Base-by-base conservation (phyloP, 2,888 invertebrate species). In the Chalcosyrphus nemorum region DNA sequence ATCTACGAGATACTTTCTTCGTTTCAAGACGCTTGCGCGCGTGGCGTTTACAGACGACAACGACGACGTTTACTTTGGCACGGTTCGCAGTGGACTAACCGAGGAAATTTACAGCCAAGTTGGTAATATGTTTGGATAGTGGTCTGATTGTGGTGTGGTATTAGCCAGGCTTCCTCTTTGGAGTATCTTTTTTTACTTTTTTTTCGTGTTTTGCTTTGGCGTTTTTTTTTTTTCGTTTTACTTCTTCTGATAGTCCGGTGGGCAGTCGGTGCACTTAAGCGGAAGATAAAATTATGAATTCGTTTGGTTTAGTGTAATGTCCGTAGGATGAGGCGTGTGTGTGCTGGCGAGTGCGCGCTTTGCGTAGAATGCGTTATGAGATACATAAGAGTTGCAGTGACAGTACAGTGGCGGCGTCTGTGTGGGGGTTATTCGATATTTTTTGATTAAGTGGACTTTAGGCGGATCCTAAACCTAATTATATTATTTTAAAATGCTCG, bases 51-150 rank as follows among this genome's bases (percentile, higher is more conserved):
- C 17, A 4, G 4, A 24, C 24, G 24, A 24, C 24, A 4, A 24
- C 17, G 29, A 57, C 57, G 80, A 78, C 61, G 80, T 65, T 84
- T 65, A 80, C 84, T 21, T 29, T 52, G 80, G 52, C 68, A 80
- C 84, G 74, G 65, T 65, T 84, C 84, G 84, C 15, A 80, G 38
- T 80, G 80, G 84, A 84, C 84, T 84, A 84, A 80, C 63, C 80
- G 74, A 75, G 80, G 27, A 54, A 65, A 80, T 50, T 74, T 52
- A 24, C 80, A 75, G 68, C 21, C 15, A 65, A 71, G 80, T 80
- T 70, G 84, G 72, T 80, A 80, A 57, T 80, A 75, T 78, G 84
- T 38, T 68, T 59, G 76, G 66, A 41, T 45, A 57, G 63, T 29
- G 17, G 43, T 9, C 19, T 27, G 24, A 35, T 21, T 9, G 43